Evolutionary conservation across 2,888 invertebrate genomes (phyloP).

Genomic region (Drosophila algonquin): DNA sequence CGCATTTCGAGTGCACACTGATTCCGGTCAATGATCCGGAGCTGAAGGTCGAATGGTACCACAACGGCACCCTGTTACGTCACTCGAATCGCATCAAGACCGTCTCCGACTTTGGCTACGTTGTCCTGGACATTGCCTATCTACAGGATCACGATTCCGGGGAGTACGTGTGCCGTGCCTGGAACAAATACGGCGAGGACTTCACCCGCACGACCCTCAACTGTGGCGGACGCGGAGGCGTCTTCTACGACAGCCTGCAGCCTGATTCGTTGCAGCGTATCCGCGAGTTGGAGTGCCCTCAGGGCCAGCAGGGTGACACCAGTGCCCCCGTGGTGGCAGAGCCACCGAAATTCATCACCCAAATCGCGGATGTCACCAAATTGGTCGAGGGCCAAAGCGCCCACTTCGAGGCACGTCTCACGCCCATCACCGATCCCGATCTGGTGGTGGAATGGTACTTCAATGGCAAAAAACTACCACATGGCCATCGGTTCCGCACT

Average conservation of each 20-base stretch:
- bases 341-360: slow-evolving; percentile 95
- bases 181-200: slow-evolving; percentile 95
- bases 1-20: slow-evolving; percentile 97
- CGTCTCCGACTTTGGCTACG: slow-evolving; percentile 97
- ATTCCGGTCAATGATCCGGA: slow-evolving; percentile 97
- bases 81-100: slow-evolving; percentile 96
- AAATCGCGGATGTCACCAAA: slow-evolving; percentile 92
- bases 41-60: slow-evolving; percentile 98
- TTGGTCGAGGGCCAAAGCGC: slow-evolving; percentile 97
- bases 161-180: slow-evolving; percentile 96
- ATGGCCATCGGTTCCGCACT: slow-evolving; percentile 97
- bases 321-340: slow-evolving; percentile 89
- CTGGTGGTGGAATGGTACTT: slow-evolving; percentile 97
- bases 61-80: slow-evolving; percentile 94
- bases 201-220: slow-evolving; percentile 93
- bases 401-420: slow-evolving; percentile 95
- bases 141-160: slow-evolving; percentile 96
- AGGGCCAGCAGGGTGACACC: slow-evolving; percentile 86
- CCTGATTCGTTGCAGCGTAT: slow-evolving; percentile 95
- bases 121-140: slow-evolving; percentile 96
- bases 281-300: slow-evolving; percentile 90
- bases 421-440: slow-evolving; percentile 97
- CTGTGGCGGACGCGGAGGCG: slow-evolving; percentile 93
- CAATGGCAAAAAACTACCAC: slow-evolving; percentile 95
- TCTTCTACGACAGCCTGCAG: slow-evolving; percentile 94